Evolutionary conservation across 1,140 invertebrate genomes (phyloP).

Genomic region (Drosophila bocqueti): DNA sequence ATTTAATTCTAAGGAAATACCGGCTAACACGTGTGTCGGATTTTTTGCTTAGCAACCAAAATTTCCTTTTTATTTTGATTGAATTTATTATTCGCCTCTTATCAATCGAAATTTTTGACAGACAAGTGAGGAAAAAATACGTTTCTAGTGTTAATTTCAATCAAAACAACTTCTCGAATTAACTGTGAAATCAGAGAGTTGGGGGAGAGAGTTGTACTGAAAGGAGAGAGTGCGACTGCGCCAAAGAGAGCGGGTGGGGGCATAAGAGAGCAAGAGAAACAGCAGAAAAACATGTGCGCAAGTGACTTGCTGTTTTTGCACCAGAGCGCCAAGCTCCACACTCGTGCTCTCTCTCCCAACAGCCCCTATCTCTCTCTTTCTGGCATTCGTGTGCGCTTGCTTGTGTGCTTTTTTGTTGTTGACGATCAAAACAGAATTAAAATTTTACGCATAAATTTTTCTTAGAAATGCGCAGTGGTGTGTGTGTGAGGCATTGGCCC

Average conservation of each 20-base stretch:
- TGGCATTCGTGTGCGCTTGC: slow-evolving; percentile 29
- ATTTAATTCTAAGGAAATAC: slow-evolving; percentile 1
- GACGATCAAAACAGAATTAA: slow-evolving; percentile 84
- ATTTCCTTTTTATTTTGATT: slow-evolving; percentile 12
- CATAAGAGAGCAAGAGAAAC: slow-evolving; percentile 17
- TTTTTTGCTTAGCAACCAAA: slow-evolving; percentile 22
- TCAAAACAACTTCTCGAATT: slow-evolving; percentile 60
- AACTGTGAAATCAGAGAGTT: slow-evolving; percentile 44
- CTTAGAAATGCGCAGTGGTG: slow-evolving; percentile 69
- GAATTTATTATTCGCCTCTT: slow-evolving; percentile 29
- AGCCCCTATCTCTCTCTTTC: neutral
- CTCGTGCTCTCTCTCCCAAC: slow-evolving; percentile 9
- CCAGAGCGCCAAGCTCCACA: slow-evolving; percentile 27
- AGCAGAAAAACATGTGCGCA: slow-evolving; percentile 69
- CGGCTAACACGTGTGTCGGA: neutral
- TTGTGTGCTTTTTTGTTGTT: slow-evolving; percentile 69
- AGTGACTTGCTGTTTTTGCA: slow-evolving; percentile 75
- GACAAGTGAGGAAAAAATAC: slow-evolving; percentile 1
- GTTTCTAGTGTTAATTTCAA: slow-evolving; percentile 66
- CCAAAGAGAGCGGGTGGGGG: slow-evolving; percentile 15
- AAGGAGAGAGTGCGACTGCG: slow-evolving; percentile 19
- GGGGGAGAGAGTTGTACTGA: slow-evolving; percentile 2
- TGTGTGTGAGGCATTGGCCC: slow-evolving; percentile 74
- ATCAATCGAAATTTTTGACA: slow-evolving; percentile 35
- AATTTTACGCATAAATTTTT: slow-evolving; percentile 84